Percentiles rank a stretch among this genome's conserved stretches.
phyloP scores from a whole-genome alignment of 2,797 vertebrate genomes.

The Selene dorsalis region DNA sequence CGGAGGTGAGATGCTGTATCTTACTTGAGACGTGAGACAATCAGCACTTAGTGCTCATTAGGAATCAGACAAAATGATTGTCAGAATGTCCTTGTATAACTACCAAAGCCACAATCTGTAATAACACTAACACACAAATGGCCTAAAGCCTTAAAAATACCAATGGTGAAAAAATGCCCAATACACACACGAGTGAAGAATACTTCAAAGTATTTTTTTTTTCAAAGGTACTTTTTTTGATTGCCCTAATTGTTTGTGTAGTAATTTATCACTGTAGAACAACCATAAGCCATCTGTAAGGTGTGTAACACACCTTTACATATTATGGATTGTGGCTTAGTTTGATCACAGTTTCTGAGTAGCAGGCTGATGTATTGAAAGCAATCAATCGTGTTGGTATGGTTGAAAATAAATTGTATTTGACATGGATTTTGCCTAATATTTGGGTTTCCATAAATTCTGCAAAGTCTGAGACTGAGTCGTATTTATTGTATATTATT shows the following conservation, averaged over 20 bases:
- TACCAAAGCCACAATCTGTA: constrained; percentile 77
- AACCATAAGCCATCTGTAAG: constrained; percentile 48
- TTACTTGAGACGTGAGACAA: constrained; percentile 75
- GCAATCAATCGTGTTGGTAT: constrained; percentile 69
- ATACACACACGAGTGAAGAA: constrained; percentile 18
- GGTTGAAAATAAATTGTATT: constrained; percentile 80
- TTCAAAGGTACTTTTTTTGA: constrained; percentile 4
- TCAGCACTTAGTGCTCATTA: constrained; percentile 70
- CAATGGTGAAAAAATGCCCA: constrained; percentile 39
- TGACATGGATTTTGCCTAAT: constrained; percentile 62
- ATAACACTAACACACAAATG: constrained; percentile 47
- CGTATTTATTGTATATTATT: background rate
- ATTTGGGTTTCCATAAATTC: constrained; percentile 30
- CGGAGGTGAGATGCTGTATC: constrained; percentile 61
- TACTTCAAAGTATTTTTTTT: constrained; percentile 13
- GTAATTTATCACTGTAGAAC: constrained; percentile 51
- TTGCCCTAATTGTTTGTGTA: constrained; percentile 45
- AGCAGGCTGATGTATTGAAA: constrained; percentile 73
- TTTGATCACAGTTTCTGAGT: constrained; percentile 73
- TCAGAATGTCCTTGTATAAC: constrained; percentile 66
- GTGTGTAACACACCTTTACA: constrained; percentile 49
- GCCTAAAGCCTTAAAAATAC: constrained; percentile 55
- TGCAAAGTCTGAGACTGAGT: background rate
- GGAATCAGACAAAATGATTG: constrained; percentile 58
- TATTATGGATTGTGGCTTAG: constrained; percentile 74